phyloP scores from a whole-genome alignment of 2,888 invertebrate species.

The Alloscopus bannaensis region DNA sequence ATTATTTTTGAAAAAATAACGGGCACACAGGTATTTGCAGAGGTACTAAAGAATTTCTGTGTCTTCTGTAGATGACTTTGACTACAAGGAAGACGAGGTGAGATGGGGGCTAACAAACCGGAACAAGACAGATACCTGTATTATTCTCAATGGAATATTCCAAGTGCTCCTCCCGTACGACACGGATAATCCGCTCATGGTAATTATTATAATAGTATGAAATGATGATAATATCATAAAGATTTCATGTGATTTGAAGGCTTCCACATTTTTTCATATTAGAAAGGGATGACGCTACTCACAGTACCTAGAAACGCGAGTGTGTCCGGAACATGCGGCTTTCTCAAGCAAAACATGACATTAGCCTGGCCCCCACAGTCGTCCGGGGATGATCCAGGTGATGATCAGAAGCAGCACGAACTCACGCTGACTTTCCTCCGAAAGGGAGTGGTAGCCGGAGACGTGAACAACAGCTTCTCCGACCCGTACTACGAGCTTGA shows the following conservation, averaged over 20 bases:
- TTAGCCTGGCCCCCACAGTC: conserved; percentile 45
- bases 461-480: conserved; percentile 13
- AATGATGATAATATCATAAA: neutral
- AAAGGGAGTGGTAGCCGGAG: conserved; percentile 23
- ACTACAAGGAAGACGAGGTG: conserved; percentile 41
- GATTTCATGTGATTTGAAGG: neutral
- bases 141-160: conserved; percentile 45
- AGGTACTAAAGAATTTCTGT: too few relatives aligned
- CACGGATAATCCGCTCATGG: conserved; percentile 3
- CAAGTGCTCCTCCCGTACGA: conserved; percentile 53
- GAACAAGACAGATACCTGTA: conserved; percentile 53
- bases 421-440: conserved; percentile 31
- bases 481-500: conserved; percentile 50
- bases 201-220: neutral
- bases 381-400: conserved; percentile 24
- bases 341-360: conserved; percentile 34
- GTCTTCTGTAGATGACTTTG: too few relatives aligned
- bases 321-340: conserved; percentile 43
- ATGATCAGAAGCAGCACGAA: conserved; percentile 29
- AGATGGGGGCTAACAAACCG: conserved; percentile 50
- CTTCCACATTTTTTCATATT: neutral
- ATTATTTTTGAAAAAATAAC: too few relatives aligned
- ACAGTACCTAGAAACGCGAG: conserved; percentile 44
- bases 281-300: conserved; percentile 40
- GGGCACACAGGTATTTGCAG: too few relatives aligned